These are phyloP conservation scores for Buphagus erythrorhynchus DNA, from an alignment of 2,797 vertebrate genomes.

Conservation along the genomic window DNA sequence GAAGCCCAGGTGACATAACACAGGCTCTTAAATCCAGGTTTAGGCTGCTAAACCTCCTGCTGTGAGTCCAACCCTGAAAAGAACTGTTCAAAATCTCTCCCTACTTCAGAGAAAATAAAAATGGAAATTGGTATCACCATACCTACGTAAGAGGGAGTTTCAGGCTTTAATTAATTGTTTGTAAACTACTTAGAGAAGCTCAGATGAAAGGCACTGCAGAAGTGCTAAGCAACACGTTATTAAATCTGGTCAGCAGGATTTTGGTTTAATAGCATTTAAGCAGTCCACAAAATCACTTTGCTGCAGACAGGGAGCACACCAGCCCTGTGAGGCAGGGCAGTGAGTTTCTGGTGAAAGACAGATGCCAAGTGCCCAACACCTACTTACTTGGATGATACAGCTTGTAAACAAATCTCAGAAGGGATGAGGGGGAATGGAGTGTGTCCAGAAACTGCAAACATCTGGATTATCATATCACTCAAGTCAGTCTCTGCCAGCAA, in stretches of 20 bases:
- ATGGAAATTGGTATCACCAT: not conserved
- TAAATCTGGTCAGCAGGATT: not conserved
- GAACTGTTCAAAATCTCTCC: not conserved
- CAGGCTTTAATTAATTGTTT: conserved; percentile 43
- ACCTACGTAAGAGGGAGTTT: not conserved
- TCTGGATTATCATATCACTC: not conserved
- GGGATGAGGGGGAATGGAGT: not conserved
- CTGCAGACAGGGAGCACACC: not conserved
- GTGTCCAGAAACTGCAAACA: not conserved
- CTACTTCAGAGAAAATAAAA: not conserved
- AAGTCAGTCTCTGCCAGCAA: not conserved
- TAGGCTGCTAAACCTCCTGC: not conserved
- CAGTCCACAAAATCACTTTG: not conserved
- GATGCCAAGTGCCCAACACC: not conserved
- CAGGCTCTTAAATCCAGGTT: not conserved
- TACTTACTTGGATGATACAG: not conserved
- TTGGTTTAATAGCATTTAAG: not conserved
- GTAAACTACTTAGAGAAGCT: conserved; percentile 26
- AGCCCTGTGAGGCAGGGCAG: not conserved
- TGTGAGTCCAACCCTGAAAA: not conserved
- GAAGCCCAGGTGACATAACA: not conserved
- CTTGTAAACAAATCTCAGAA: not conserved
- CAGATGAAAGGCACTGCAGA: conserved; percentile 6
- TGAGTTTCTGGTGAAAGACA: not conserved
- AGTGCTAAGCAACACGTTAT: not conserved